A percentile compares a stretch with the other conserved stretches of the same genome.
These are phyloP conservation scores for Plotosus lineatus DNA, from an alignment of 2,113 vertebrate genomes.

Conservation along the genomic window DNA sequence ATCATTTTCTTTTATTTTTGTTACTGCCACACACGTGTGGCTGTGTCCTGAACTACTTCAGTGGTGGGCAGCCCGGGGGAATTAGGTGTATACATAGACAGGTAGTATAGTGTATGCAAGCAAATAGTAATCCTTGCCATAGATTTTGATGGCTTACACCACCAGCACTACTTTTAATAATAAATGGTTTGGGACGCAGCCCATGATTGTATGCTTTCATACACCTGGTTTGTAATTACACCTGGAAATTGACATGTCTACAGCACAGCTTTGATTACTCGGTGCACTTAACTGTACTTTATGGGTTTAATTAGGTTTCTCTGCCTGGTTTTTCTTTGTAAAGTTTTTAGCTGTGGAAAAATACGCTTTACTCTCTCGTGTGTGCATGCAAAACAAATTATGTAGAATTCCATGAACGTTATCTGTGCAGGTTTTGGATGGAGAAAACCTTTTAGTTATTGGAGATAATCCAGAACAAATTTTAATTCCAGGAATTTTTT, in stretches of 20 bases:
- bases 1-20: background rate
- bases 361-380: no score
- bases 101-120: no score
- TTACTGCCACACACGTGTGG: background rate
- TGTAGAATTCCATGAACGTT: no score
- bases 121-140: background rate
- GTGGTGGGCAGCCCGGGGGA: background rate
- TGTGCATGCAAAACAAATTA: no score
- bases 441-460: no score
- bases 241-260: background rate
- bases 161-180: background rate
- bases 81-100: no score
- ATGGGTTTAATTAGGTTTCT: background rate
- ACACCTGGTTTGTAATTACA: background rate
- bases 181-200: background rate
- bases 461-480: no score
- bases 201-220: background rate
- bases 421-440: no score
- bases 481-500: no score
- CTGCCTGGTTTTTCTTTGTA: background rate
- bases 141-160: background rate
- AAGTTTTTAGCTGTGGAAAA: no score
- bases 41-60: background rate
- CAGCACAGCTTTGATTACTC: background rate
- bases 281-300: background rate